phyloP scores from a whole-genome alignment of 1,140 invertebrate species.

The Pogonomyrmex barbatus region DNA sequence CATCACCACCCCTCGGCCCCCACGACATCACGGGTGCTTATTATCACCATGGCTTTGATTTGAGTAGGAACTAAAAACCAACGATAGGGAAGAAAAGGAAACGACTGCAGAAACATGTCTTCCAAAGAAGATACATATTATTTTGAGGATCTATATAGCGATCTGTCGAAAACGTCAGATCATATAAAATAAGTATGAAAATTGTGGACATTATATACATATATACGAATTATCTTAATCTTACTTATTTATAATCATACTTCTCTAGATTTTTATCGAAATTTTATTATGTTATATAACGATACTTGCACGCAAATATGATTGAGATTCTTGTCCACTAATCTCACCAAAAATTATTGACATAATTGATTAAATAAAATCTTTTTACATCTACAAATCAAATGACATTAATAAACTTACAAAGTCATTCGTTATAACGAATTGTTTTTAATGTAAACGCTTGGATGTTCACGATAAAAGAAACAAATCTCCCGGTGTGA shows the following conservation, averaged over 20 bases:
- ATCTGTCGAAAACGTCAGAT: neutral
- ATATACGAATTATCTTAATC: neutral
- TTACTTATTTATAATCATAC: neutral
- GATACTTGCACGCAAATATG: neutral
- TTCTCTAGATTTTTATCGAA: neutral
- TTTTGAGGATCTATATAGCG: neutral
- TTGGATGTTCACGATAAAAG: neutral
- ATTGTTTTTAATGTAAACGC: neutral
- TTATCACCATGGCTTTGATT: conserved; percentile 84
- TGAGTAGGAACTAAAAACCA: conserved; percentile 63
- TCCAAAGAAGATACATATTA: conserved; percentile 76
- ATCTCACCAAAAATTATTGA: neutral
- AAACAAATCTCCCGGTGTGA: neutral
- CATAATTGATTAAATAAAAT: neutral
- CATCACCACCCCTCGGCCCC: conserved; percentile 24
- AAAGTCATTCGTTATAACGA: neutral
- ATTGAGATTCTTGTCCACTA: neutral
- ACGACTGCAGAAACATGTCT: conserved; percentile 75
- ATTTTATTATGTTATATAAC: neutral
- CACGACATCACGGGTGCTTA: conserved; percentile 77
- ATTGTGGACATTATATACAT: neutral
- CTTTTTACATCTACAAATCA: neutral
- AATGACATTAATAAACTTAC: neutral
- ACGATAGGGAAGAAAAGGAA: conserved; percentile 57
- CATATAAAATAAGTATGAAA: conserved; percentile 13